A percentile compares a stretch with the other conserved stretches of the same genome.
Conservation (phyloP, 2,113 vertebrate genomes). For the Hemichromis elongatus region DNA sequence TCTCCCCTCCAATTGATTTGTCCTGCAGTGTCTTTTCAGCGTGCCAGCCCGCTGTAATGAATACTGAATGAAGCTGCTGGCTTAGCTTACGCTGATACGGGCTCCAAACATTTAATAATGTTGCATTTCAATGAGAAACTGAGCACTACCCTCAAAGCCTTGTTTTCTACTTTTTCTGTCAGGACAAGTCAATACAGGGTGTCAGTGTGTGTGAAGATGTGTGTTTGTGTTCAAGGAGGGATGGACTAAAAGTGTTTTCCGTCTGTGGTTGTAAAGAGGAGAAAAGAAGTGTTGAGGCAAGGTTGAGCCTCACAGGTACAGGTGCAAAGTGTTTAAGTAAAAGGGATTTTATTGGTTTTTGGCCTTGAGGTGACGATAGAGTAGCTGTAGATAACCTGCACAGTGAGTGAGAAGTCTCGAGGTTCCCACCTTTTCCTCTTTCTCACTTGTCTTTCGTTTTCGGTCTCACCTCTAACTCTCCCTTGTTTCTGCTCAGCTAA, state of each 20-base stretch:
- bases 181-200: background rate
- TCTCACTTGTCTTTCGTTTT: constrained; percentile 5
- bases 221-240: background rate
- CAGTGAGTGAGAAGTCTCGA: background rate
- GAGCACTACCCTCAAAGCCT: background rate
- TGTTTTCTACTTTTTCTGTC: constrained; percentile 24
- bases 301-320: background rate
- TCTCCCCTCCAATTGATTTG: constrained; percentile 15
- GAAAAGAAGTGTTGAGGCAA: background rate
- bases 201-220: background rate
- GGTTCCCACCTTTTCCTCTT: background rate
- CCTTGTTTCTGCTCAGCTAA: background rate
- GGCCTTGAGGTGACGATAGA: background rate
- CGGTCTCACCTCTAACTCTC: background rate
- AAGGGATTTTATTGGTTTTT: background rate
- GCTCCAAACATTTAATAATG: constrained; percentile 19
- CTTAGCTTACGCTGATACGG: constrained; percentile 1
- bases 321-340: background rate
- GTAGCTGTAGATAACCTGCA: background rate
- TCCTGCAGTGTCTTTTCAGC: background rate
- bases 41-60: constrained; percentile 16
- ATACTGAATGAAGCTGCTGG: constrained; percentile 19
- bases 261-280: background rate
- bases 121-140: constrained; percentile 2
- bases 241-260: background rate